Evolutionary conservation across 2,888 invertebrate genomes (phyloP).

Genomic region (Parthenolecanium corni): DNA sequence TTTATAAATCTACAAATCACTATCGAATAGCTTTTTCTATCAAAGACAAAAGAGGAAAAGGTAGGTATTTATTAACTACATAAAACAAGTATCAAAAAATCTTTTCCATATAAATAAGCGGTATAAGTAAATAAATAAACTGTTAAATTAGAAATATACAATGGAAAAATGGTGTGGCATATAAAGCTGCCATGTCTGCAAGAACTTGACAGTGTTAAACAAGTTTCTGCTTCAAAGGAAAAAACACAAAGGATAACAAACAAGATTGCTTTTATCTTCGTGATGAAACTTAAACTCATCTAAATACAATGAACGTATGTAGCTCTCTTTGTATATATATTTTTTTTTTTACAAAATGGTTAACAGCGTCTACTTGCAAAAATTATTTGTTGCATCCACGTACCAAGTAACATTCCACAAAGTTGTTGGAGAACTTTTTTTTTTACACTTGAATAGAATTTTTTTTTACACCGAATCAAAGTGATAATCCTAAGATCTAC

Average conservation of each 20-base stretch:
- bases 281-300: slow-evolving; percentile 2
- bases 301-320: slow-evolving; percentile 16
- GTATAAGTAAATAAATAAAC: background rate
- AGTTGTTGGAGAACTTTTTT: slow-evolving; percentile 4
- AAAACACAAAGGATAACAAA: background rate
- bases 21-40: no score
- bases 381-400: slow-evolving; percentile 1
- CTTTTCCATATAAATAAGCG: background rate
- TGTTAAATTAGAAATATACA: background rate
- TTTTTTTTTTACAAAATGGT: background rate
- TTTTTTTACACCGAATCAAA: background rate
- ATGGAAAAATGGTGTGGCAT: background rate
- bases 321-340: background rate
- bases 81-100: no score
- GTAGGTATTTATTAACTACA: no score
- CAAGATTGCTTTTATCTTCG: slow-evolving; percentile 2
- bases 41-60: no score
- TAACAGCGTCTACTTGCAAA: background rate
- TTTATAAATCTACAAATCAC: no score
- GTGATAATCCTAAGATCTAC: no score
- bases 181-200: background rate
- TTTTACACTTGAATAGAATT: background rate
- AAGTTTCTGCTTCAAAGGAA: slow-evolving; percentile 1
- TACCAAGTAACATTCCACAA: slow-evolving; percentile 4
- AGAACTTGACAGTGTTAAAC: slow-evolving; percentile 16